phyloP scores from a whole-genome alignment of 2,797 vertebrate genomes.

The Cetoscarus ocellatus region DNA sequence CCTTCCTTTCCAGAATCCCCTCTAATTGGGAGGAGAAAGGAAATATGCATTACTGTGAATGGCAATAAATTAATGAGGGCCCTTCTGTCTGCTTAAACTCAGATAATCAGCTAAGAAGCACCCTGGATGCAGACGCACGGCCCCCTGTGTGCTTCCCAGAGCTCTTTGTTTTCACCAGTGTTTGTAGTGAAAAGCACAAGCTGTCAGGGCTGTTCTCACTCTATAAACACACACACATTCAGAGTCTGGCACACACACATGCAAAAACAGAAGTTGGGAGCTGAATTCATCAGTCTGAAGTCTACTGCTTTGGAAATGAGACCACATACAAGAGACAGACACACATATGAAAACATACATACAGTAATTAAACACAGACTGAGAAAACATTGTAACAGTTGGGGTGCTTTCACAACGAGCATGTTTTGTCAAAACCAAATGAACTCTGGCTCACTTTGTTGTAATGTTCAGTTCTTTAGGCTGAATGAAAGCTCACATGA shows the following conservation, averaged over 20 bases:
- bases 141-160: constrained; percentile 47
- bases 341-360: constrained; percentile 5
- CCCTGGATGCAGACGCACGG: constrained; percentile 67
- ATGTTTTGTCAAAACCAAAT: too few species aligned
- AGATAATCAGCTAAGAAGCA: constrained; percentile 78
- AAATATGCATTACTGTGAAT: constrained; percentile 83
- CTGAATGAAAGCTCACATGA: too few species aligned
- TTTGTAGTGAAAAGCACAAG: constrained; percentile 76
- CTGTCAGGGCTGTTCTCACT: constrained; percentile 71
- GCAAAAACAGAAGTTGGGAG: constrained; percentile 64
- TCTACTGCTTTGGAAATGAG: constrained; percentile 25
- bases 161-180: constrained; percentile 73
- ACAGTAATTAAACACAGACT: constrained; percentile 20
- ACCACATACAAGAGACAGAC: constrained; percentile 16
- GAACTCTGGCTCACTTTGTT: too few species aligned
- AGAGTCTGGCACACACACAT: neutral
- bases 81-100: constrained; percentile 76
- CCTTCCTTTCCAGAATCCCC: constrained; percentile 26
- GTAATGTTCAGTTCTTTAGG: too few species aligned
- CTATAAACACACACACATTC: constrained; percentile 20
- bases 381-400: too few species aligned
- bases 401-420: too few species aligned
- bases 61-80: constrained; percentile 87
- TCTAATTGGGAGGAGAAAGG: constrained; percentile 79
- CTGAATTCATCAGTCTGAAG: constrained; percentile 50